phyloP scores from a whole-genome alignment of 2,113 vertebrate species.

The Myxocyprinus asiaticus region DNA sequence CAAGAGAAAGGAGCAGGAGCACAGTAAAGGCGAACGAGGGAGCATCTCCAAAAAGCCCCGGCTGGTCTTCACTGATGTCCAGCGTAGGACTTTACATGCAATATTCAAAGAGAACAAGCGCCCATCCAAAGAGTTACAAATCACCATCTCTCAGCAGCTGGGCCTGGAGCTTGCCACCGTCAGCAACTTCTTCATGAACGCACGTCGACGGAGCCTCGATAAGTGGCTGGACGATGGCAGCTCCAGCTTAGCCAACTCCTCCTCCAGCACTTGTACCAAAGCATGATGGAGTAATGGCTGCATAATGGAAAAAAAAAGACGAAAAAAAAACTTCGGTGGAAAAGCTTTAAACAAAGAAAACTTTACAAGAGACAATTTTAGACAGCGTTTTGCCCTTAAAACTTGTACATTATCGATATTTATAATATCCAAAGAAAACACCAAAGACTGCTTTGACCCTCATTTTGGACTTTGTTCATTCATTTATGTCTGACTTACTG shows the following conservation, averaged over 20 bases:
- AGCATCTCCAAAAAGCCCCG: slow-evolving; percentile 93
- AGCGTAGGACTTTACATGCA: slow-evolving; percentile 97
- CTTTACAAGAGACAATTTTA: slow-evolving; percentile 81
- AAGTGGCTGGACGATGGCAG: slow-evolving; percentile 98
- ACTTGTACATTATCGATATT: slow-evolving; percentile 94
- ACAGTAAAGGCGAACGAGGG: slow-evolving; percentile 86
- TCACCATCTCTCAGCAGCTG: slow-evolving; percentile 99
- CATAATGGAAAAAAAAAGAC: slow-evolving; percentile 65
- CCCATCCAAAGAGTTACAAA: slow-evolving; percentile 98
- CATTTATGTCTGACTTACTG: slow-evolving; percentile 79
- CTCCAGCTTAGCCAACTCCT: slow-evolving; percentile 82
- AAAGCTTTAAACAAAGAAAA: slow-evolving; percentile 84
- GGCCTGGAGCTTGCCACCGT: slow-evolving; percentile 97
- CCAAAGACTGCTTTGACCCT: slow-evolving; percentile 97
- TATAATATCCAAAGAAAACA: slow-evolving; percentile 99
- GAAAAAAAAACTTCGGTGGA: slow-evolving; percentile 79
- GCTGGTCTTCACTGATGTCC: slow-evolving; percentile 97
- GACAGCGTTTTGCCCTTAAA: slow-evolving; percentile 95
- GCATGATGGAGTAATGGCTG: slow-evolving; percentile 87
- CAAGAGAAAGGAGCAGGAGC: slow-evolving; percentile 97
- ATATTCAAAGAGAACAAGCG: slow-evolving; percentile 99
- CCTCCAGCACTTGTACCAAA: slow-evolving; percentile 97
- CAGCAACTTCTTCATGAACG: slow-evolving; percentile 99
- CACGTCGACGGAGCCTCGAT: slow-evolving; percentile 94
- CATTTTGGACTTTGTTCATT: slow-evolving; percentile 88